Conservation (phyloP, 2,113 vertebrate genomes). For the Protobothrops flavoviridis region DNA sequence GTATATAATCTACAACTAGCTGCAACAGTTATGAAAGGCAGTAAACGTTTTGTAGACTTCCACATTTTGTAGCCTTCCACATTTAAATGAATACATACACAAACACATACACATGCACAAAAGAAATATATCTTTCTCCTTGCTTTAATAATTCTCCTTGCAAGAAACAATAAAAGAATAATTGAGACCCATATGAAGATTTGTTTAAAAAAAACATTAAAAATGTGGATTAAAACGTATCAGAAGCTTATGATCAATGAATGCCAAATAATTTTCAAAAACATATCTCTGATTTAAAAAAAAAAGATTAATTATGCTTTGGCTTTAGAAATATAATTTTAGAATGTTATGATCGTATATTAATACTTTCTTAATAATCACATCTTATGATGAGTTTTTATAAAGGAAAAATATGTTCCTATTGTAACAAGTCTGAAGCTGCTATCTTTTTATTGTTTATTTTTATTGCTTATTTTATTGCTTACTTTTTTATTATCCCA, state of each 20-base stretch:
- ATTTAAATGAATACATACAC: constrained; percentile 71
- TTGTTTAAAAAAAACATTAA: constrained; percentile 54
- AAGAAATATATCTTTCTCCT: constrained; percentile 69
- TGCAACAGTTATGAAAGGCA: constrained; percentile 40
- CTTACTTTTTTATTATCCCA: neutral
- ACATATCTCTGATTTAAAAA: constrained; percentile 27
- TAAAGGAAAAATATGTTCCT: constrained; percentile 60
- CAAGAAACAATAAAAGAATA: neutral
- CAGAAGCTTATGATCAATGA: constrained; percentile 49
- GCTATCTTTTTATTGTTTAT: neutral
- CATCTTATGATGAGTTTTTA: constrained; percentile 58
- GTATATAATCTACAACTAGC: constrained; percentile 1
- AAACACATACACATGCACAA: constrained; percentile 72
- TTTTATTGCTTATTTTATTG: too few relatives aligned
- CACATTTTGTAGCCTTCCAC: neutral
- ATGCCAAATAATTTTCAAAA: neutral
- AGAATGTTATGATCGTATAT: constrained; percentile 72
- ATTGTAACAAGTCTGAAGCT: constrained; percentile 69
- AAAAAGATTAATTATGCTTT: constrained; percentile 66
- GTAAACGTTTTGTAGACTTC: neutral
- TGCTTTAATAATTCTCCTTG: constrained; percentile 71
- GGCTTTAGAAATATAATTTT: constrained; percentile 65
- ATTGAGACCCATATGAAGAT: neutral
- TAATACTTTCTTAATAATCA: constrained; percentile 76
- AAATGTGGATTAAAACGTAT: constrained; percentile 40